A percentile compares a stretch with the other conserved stretches of the same genome.
These are phyloP conservation scores for Megalonaias nervosa DNA, from an alignment of 1,140 invertebrate species.

Conservation along the genomic window DNA sequence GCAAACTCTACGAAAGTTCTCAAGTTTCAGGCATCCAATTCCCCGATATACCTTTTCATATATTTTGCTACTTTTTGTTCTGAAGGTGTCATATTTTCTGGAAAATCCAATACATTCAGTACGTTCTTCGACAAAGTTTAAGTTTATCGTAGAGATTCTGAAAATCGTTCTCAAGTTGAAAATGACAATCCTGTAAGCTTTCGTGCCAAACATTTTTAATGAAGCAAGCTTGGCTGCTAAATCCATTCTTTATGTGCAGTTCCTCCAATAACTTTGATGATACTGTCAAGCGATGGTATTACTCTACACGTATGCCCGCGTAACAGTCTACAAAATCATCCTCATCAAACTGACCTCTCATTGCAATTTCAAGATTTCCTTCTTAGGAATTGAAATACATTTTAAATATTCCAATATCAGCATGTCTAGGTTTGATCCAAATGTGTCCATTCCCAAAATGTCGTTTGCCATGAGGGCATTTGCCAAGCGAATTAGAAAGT, in stretches of 20 bases:
- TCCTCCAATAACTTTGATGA: neutral
- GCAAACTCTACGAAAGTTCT: constrained; percentile 1
- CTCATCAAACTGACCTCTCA: constrained; percentile 2
- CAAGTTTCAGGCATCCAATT: neutral
- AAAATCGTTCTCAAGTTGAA: neutral
- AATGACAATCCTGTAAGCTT: neutral
- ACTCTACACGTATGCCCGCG: neutral
- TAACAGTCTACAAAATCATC: constrained; percentile 1
- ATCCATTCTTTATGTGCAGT: constrained; percentile 6
- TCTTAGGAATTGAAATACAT: neutral
- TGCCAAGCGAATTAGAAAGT: no score
- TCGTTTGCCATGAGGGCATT: no score
- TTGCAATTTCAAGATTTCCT: neutral
- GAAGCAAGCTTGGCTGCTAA: constrained; percentile 1
- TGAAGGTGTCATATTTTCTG: neutral
- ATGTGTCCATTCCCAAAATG: neutral
- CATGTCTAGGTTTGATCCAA: neutral
- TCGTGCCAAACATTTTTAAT: neutral
- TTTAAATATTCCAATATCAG: neutral
- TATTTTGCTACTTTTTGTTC: neutral
- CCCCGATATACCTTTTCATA: neutral
- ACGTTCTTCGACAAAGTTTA: neutral
- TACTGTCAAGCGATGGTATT: neutral
- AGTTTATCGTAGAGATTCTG: neutral
- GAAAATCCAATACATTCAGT: no score